phyloP scores from a whole-genome alignment of 1,140 invertebrate species.

The Pseudomyrmex dendroicus region DNA sequence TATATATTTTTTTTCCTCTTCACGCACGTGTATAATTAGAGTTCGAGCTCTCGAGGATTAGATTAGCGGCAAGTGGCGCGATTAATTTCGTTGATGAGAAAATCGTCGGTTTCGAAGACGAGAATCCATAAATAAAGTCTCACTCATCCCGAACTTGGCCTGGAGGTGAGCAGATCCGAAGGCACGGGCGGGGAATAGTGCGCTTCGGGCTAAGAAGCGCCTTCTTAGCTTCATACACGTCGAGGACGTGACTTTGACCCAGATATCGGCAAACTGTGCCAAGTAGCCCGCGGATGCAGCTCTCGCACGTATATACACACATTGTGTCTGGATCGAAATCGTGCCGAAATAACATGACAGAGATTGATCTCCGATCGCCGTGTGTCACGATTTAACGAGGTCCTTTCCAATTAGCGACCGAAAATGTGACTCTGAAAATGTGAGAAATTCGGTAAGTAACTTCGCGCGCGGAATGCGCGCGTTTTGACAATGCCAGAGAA shows the following conservation, averaged over 20 bases:
- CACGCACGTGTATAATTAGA: too few relatives aligned
- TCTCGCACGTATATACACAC: constrained; percentile 21
- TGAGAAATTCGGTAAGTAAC: neutral
- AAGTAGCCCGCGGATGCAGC: constrained; percentile 48
- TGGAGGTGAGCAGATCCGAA: constrained; percentile 74
- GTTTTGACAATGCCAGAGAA: too few relatives aligned
- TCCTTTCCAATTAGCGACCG: neutral
- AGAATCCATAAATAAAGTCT: constrained; percentile 79
- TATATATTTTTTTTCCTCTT: too few relatives aligned
- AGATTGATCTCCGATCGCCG: constrained; percentile 2
- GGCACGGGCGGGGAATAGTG: constrained; percentile 73
- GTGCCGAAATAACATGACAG: constrained; percentile 3
- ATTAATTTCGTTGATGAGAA: constrained; percentile 1
- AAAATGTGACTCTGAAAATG: neutral
- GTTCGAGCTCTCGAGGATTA: neutral
- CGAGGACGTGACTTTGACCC: constrained; percentile 85
- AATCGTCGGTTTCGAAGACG: constrained; percentile 62
- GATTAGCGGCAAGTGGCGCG: neutral
- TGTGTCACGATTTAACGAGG: neutral
- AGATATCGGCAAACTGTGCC: constrained; percentile 77
- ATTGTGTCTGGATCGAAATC: constrained; percentile 36
- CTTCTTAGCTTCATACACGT: constrained; percentile 77
- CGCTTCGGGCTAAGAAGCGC: constrained; percentile 74
- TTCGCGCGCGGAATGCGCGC: too few relatives aligned
- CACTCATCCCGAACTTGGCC: constrained; percentile 78